Conservation (phyloP, 2,888 invertebrate genomes). For the Caenorhabditis parvicauda region DNA sequence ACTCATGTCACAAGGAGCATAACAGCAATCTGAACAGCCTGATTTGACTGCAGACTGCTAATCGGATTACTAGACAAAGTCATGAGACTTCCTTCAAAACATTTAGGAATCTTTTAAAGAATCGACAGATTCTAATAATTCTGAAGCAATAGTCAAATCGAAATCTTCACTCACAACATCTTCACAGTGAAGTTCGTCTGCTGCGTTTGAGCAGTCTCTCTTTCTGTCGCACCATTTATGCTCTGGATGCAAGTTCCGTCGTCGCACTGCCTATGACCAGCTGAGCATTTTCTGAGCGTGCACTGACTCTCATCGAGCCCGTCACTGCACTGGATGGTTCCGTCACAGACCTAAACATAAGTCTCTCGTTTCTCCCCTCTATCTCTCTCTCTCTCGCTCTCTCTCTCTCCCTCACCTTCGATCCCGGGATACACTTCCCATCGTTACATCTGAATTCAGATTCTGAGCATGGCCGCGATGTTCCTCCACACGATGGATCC, state of each 20-base stretch:
- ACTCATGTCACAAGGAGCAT: no score
- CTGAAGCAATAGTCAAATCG: background rate
- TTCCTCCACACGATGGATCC: slow-evolving; percentile 68
- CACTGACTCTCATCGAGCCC: slow-evolving; percentile 76
- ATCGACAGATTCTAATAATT: background rate
- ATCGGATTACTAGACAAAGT: background rate
- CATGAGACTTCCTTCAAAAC: no score
- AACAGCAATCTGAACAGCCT: background rate
- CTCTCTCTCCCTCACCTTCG: no score
- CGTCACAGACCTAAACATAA: slow-evolving; percentile 80
- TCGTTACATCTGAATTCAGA: slow-evolving; percentile 63
- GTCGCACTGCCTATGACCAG: slow-evolving; percentile 55
- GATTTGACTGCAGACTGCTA: background rate
- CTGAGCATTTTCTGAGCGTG: slow-evolving; percentile 45
- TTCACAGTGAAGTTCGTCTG: slow-evolving; percentile 56
- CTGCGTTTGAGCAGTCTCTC: slow-evolving; percentile 59
- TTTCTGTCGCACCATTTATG: slow-evolving; percentile 60
- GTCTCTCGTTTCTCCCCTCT: slow-evolving; percentile 64
- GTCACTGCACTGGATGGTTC: slow-evolving; percentile 87
- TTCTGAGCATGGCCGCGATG: slow-evolving; percentile 68
- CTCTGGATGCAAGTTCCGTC: slow-evolving; percentile 60
- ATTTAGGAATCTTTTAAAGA: background rate
- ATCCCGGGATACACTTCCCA: slow-evolving; percentile 90
- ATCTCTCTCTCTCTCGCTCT: no score
- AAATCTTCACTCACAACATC: slow-evolving; percentile 28